Conservation (phyloP, 1,140 invertebrate species). For the Solenopsis invicta region DNA sequence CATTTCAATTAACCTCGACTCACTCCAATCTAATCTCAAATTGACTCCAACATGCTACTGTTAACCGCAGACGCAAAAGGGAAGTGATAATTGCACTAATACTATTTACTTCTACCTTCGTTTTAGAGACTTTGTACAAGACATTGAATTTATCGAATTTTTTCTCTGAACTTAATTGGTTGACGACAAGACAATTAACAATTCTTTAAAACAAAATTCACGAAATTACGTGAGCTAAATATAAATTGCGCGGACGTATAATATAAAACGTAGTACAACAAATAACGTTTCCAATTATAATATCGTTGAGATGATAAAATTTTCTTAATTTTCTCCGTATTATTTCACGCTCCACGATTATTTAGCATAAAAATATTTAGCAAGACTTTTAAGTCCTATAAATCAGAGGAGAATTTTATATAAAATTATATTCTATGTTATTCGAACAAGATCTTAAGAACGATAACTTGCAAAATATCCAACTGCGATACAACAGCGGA, state of each 20-base stretch:
- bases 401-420: no score
- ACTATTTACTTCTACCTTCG: neutral
- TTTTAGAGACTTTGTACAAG: neutral
- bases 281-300: neutral
- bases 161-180: neutral
- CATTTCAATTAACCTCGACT: slow-evolving; percentile 68
- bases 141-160: slow-evolving; percentile 4
- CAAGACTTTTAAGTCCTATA: neutral
- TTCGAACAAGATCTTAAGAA: neutral
- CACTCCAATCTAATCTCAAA: slow-evolving; percentile 52
- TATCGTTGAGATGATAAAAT: neutral
- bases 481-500: neutral
- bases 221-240: neutral
- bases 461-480: neutral
- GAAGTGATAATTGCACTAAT: neutral
- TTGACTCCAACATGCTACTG: slow-evolving; percentile 32
- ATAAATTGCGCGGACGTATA: no score
- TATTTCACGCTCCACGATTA: neutral
- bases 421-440: neutral
- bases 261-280: neutral
- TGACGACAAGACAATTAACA: neutral
- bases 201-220: neutral
- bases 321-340: neutral
- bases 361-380: neutral
- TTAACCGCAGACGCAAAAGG: slow-evolving; percentile 6